Percentiles rank a stretch among this genome's conserved stretches.
These are phyloP conservation scores for Passerina amoena DNA, from an alignment of 2,113 vertebrate genomes.

Conservation along the genomic window DNA sequence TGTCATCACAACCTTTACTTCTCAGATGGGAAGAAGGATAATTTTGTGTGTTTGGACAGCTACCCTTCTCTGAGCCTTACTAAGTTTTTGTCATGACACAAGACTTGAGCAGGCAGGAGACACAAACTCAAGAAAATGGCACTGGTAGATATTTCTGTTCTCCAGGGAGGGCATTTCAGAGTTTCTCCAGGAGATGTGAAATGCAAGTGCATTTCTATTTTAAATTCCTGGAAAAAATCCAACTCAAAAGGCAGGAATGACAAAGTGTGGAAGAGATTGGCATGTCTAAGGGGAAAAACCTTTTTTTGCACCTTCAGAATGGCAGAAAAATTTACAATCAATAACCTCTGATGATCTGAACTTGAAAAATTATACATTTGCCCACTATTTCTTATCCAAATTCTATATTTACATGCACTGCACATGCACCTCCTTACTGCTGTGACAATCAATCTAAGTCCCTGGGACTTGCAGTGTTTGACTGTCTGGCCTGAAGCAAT, in stretches of 20 bases:
- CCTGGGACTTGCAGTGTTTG: not conserved
- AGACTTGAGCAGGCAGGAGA: not conserved
- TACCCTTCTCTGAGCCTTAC: not conserved
- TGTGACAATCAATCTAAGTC: not conserved
- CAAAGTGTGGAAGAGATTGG: not conserved
- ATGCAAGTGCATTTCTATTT: not conserved
- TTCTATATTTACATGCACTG: not conserved
- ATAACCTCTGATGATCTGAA: not conserved
- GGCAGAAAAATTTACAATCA: not conserved
- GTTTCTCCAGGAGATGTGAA: not conserved
- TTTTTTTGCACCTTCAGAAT: not conserved
- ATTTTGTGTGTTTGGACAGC: not conserved
- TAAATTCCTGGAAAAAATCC: not conserved
- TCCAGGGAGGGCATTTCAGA: not conserved
- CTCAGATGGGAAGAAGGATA: not conserved
- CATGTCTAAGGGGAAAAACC: not conserved
- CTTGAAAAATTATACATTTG: not conserved
- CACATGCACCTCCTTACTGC: not conserved
- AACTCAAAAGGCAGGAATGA: not conserved
- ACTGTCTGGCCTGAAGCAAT: not conserved
- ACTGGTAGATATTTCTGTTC: not conserved
- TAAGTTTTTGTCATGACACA: not conserved
- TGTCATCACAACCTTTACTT: conserved; percentile 54
- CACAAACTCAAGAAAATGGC: not conserved
- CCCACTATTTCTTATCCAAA: not conserved